A percentile compares a stretch with the other conserved stretches of the same genome.
Conservation (phyloP, 2,888 invertebrate species). For the Maniola hyperantus region DNA sequence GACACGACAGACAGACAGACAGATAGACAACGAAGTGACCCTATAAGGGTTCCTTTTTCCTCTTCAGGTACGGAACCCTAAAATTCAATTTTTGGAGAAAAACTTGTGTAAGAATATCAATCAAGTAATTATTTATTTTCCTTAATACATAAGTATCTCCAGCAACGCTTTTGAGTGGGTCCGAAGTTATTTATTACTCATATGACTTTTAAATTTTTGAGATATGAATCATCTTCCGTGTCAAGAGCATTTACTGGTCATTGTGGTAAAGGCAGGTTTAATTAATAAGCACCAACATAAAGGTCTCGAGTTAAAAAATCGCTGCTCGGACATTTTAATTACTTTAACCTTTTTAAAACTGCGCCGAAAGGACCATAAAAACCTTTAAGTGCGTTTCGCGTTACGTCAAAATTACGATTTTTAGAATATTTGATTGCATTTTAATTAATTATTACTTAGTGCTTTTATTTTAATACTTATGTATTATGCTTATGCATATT, state of each 20-base stretch:
- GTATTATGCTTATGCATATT: no score
- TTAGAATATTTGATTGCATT: constrained; percentile 53
- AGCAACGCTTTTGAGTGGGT: constrained; percentile 20
- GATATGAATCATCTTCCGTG: constrained; percentile 37
- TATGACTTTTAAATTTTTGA: constrained; percentile 26
- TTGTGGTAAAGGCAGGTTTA: constrained; percentile 36
- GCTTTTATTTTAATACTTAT: constrained; percentile 19
- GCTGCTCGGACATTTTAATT: constrained; percentile 67
- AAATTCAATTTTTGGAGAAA: neutral
- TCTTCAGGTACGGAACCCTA: no score
- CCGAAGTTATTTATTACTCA: constrained; percentile 22
- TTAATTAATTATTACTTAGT: constrained; percentile 31
- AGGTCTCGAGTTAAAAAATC: constrained; percentile 43
- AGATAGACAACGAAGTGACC: no score
- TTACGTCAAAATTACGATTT: constrained; percentile 57
- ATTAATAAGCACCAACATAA: constrained; percentile 42
- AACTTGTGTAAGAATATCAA: constrained; percentile 10
- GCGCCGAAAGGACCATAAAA: constrained; percentile 62
- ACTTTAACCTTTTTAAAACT: constrained; percentile 66
- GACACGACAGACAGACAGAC: no score
- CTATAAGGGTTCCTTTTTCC: no score
- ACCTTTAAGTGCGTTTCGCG: constrained; percentile 63
- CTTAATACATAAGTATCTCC: constrained; percentile 14
- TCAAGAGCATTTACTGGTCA: constrained; percentile 34
- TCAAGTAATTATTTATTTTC: constrained; percentile 27